These are phyloP conservation scores for Psettodes erumei DNA, from an alignment of 2,113 vertebrate genomes.

Conservation along the genomic window DNA sequence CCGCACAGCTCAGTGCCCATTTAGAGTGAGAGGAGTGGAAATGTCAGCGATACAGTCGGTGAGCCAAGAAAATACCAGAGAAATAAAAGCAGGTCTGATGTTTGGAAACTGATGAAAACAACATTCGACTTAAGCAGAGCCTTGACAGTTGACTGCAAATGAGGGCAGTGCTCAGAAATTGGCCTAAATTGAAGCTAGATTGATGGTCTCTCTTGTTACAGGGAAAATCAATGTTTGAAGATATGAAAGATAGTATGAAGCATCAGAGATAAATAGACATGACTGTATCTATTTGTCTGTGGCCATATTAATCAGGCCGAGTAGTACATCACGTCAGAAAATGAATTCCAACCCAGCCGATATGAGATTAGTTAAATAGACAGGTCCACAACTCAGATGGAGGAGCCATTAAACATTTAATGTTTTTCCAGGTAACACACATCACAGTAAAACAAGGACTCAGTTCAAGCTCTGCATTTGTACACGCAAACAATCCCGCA, in stretches of 20 bases:
- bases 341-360: slow-evolving; percentile 44
- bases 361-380: slow-evolving; percentile 62
- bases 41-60: slow-evolving; percentile 58
- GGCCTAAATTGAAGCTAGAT: slow-evolving; percentile 65
- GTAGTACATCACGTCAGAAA: slow-evolving; percentile 54
- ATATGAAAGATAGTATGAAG: slow-evolving; percentile 44
- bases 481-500: background rate
- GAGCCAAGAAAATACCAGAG: slow-evolving; percentile 43
- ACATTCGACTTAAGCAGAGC: slow-evolving; percentile 35
- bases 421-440: slow-evolving; percentile 19
- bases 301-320: slow-evolving; percentile 60
- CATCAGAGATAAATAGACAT: slow-evolving; percentile 65
- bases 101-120: slow-evolving; percentile 47
- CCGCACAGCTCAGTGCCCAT: slow-evolving; percentile 27
- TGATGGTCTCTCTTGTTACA: slow-evolving; percentile 56
- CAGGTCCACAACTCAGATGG: slow-evolving; percentile 47
- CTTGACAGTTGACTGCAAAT: slow-evolving; percentile 58
- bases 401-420: slow-evolving; percentile 26
- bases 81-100: slow-evolving; percentile 49
- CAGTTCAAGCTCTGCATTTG: background rate
- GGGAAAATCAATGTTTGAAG: slow-evolving; percentile 65
- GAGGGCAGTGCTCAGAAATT: slow-evolving; percentile 57
- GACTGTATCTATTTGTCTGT: slow-evolving; percentile 67
- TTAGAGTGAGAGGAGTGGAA: slow-evolving; percentile 51
- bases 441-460: background rate